Evolutionary conservation across 2,888 invertebrate species (phyloP), one percentile per base, ranked within the genome.

Genomic region (Xanthorhoe designata): DNA sequence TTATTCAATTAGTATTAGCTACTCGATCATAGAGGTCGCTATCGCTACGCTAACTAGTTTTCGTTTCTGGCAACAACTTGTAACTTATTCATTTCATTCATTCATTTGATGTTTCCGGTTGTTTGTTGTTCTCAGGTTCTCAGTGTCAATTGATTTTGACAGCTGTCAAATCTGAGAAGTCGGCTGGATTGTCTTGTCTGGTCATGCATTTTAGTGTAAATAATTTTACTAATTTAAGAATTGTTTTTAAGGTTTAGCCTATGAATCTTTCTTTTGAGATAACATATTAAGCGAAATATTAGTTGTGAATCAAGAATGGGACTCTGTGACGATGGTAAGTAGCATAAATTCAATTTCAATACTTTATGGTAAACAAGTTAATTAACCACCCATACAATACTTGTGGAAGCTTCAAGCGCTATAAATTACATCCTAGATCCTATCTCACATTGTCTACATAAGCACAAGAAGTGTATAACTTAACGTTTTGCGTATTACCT

Each of bases 271-370:
- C 19, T 61, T 19, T n/a, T 51, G 19, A 57, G 9, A 18, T n/a
- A 52, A 52, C 29, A 19, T 29, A 10, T 32, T 10, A 18, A 52
- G 72, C 66, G 51, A 60, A 65, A 60, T 0, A 69, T 67, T 64
- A 50, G 49, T 67, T 51, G 58, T 24, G 42, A 54, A 57, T 61
- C 35, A 49, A 71, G 58, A 53, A 92, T 92, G 92, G 92, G 92
- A 69, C 87, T 92, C 69, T 91, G 92, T 71, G 90, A 92, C 72
- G 92, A 92, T 81, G 92, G 92, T 92, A 84, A 79, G 88, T 66
- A 68, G 65, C 60, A 61, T 68, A 69, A 72, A 61, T 75, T 77
- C 68, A 62, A 47, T 17, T 71, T 57, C 56, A 54, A 67, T 64
- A 68, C 71, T 70, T 76, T 68, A 68, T 76, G 75, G 84, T 89